phyloP scores from a whole-genome alignment of 2,797 vertebrate genomes.

The Mus spretus region DNA sequence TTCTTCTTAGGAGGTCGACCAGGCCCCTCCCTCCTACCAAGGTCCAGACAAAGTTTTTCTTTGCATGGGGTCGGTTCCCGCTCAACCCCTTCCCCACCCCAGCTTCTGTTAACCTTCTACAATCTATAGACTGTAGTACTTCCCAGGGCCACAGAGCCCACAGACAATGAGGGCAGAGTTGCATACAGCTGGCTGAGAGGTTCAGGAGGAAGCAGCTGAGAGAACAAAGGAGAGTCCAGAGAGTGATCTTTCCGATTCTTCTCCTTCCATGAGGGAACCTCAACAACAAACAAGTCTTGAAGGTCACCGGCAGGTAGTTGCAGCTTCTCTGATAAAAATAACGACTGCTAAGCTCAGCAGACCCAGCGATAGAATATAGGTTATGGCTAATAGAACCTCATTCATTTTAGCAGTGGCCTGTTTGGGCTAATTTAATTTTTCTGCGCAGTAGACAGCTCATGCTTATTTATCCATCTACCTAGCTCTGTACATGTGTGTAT shows the following conservation, averaged over 20 bases:
- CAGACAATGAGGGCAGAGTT: background rate
- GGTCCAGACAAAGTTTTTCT: background rate
- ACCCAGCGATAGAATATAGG: too few species aligned
- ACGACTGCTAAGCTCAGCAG: background rate
- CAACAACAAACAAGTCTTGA: background rate
- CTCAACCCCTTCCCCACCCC: background rate
- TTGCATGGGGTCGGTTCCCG: background rate
- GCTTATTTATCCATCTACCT: background rate
- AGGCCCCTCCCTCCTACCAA: background rate
- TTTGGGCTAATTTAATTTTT: background rate
- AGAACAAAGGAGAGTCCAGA: background rate
- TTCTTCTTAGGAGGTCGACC: background rate
- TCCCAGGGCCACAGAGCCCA: background rate
- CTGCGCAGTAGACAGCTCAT: background rate
- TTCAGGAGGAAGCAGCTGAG: background rate
- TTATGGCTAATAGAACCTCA: background rate
- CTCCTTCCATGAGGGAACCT: background rate
- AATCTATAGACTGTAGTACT: too few species aligned
- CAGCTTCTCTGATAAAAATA: background rate
- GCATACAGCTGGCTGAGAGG: background rate
- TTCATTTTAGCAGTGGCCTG: background rate
- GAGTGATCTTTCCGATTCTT: too few species aligned
- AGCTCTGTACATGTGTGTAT: background rate
- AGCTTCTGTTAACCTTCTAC: background rate
- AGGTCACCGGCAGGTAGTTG: background rate